Base-by-base conservation (phyloP, 2,888 invertebrate species). In the Molorchus minor region DNA sequence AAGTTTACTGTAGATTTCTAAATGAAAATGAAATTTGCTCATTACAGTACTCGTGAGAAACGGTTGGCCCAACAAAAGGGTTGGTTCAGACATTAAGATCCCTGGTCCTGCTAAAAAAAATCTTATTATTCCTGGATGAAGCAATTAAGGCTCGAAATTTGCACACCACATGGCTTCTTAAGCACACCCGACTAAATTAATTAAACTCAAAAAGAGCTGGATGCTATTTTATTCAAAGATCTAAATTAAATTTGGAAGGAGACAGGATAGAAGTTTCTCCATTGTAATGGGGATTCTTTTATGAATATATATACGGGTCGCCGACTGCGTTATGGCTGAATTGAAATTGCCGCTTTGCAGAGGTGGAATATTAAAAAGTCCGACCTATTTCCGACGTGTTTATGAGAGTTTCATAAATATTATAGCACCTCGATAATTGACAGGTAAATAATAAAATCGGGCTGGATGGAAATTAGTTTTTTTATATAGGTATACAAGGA, bases 241-340 rank as follows among this genome's bases (percentile, higher is more conserved):
- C 44, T 21, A 54, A 54, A 44, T 54, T 54, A 12, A 43, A 36
- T 25, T 55, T 45, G 30, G 21, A 29, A n/a, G 16, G 16, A 55
- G 33, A 49, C n/a, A 21, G 15, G 36, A 33, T 35, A n/a, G 19
- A 55, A 35, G 8, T 43, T 45, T 8, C 21, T 20, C 45, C 45
- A 38, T 55, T 45, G 55, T 45, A 55, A 44, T 55, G 8, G 12
- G 33, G 10, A 55, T 55, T 45, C 45, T 44, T 55, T 33, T 30
- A 53, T 41, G 53, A 43, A 12, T 40, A 20, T 29, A 17, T 41
- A 17, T 38, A 53, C 13, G 43, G 33, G 12, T 33, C 43, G 35
- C 43, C 20, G 38, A n/a, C 15, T 38, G 21, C 20, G 35, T 38
- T 49, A 49, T 49, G n/a, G 49, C 15, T 38, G 38, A 16, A 49